Conservation (phyloP, 1,140 invertebrate genomes). For the Lepidurus couesii region DNA sequence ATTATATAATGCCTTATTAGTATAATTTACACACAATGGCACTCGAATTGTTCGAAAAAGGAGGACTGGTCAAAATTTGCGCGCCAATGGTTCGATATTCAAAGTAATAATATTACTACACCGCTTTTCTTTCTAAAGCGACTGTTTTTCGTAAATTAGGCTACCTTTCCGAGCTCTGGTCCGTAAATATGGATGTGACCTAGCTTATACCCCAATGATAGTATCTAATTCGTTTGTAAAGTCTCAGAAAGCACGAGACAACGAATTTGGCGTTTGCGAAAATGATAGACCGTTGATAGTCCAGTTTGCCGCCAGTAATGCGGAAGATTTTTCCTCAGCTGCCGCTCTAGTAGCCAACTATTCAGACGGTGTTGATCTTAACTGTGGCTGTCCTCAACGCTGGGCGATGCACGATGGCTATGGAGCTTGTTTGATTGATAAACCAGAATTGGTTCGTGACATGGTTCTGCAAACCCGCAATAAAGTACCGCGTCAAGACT, state of each 20-base stretch:
- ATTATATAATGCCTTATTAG: neutral
- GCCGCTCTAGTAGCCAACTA: constrained; percentile 73
- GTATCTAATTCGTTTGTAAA: constrained; percentile 85
- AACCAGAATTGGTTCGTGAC: constrained; percentile 76
- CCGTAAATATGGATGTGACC: constrained; percentile 74
- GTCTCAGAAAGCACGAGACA: constrained; percentile 77
- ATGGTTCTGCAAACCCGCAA: constrained; percentile 70
- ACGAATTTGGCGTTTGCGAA: constrained; percentile 76
- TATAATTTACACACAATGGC: constrained; percentile 23
- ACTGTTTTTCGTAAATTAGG: constrained; percentile 48
- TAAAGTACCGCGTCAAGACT: constrained; percentile 59
- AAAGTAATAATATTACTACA: constrained; percentile 56
- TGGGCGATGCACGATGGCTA: constrained; percentile 90
- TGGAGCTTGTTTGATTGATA: constrained; percentile 73
- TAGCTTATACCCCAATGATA: constrained; percentile 95
- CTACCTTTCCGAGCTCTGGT: constrained; percentile 78
- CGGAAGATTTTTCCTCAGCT: constrained; percentile 74
- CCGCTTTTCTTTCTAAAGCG: constrained; percentile 27
- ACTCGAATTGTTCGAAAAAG: constrained; percentile 57
- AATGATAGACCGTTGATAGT: constrained; percentile 78
- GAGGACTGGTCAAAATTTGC: constrained; percentile 68
- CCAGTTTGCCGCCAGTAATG: constrained; percentile 88
- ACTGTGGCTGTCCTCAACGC: constrained; percentile 93
- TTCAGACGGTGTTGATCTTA: constrained; percentile 86
- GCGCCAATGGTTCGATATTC: constrained; percentile 96